Evolutionary conservation across 2,797 vertebrate species (phyloP).

Genomic region (Mus caroli): DNA sequence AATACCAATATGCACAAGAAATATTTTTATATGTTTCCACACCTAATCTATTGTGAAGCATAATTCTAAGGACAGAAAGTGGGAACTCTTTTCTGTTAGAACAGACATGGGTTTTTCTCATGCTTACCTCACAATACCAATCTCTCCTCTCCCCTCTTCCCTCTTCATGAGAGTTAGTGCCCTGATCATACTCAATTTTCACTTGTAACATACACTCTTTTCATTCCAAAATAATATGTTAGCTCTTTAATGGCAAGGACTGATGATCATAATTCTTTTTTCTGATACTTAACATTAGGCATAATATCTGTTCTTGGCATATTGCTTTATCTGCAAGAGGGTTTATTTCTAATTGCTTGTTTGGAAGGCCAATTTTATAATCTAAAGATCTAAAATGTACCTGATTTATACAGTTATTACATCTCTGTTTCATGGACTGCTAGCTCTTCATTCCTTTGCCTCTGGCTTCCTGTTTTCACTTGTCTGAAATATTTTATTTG

Average conservation of each 20-base stretch:
- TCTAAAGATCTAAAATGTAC: constrained; percentile 12
- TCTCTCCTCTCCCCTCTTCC: background rate
- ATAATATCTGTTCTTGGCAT: constrained; percentile 11
- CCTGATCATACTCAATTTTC: background rate
- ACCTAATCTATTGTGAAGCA: background rate
- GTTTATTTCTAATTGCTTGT: constrained; percentile 37
- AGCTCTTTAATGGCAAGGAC: background rate
- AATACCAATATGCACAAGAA: background rate
- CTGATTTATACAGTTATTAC: background rate
- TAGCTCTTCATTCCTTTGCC: background rate
- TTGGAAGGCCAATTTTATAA: constrained; percentile 6
- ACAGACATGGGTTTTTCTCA: background rate
- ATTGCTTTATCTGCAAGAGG: background rate
- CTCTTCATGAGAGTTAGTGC: background rate
- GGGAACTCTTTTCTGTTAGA: constrained; percentile 28
- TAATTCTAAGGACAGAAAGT: background rate
- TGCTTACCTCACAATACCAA: background rate
- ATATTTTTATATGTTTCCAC: background rate
- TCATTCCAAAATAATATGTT: constrained; percentile 18
- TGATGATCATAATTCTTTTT: background rate
- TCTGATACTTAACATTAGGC: background rate
- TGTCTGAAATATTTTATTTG: constrained; percentile 23
- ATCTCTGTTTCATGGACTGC: background rate
- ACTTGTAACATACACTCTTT: constrained; percentile 9
- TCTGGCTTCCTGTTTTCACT: constrained; percentile 43